Evolutionary conservation across 2,888 invertebrate genomes (phyloP), one percentile per base, ranked within the genome.

Genomic region (Acrobasis suavella): DNA sequence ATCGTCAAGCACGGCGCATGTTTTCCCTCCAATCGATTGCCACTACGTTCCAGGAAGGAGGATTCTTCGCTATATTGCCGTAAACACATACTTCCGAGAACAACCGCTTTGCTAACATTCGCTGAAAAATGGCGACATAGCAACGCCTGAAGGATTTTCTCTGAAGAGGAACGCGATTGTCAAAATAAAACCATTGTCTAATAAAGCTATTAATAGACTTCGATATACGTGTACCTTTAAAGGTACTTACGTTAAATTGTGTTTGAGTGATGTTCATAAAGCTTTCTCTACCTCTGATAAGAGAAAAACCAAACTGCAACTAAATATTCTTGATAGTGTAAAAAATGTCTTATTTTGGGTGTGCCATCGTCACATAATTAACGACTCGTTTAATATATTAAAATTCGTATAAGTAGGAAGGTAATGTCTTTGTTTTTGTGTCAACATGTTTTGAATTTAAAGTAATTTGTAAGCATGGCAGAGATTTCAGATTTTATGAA

Each of bases 1-100:
- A 65, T 67, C 17, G 17, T 17, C 12, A 63, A 70, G 71, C 69
- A 81, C 62, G 68, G 83, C 86, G 86, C 86, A 85, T 82, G 86
- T 70, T 76, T 77, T 70, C 51, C 62, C 56, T 32, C 62, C 65
- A 73, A 85, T 86, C 87, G 82, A 60, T 60, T 39, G 51, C 42
- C 9, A 37, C 6, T n/a, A 37, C 42, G 51, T 60, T 60, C 51
- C 42, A 39, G 60, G 51, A 42, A 49, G 46, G 22, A n/a, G 49
- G 50, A 58, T 46, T n/a, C 8, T 60, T 39, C 12, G 39, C 39
- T 14, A 60, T 56, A 14, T 56, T 42, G 22, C 42, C 42, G 22
- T 56, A 39, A 39, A 56, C 39, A 42, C 12, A 12, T 9, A 0
- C 49, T 46, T 22, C 17, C 7, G 12, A n/a, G 14, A 22, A 22